phyloP scores from a whole-genome alignment of 2,113 vertebrate genomes.

The Microcebus murinus region DNA sequence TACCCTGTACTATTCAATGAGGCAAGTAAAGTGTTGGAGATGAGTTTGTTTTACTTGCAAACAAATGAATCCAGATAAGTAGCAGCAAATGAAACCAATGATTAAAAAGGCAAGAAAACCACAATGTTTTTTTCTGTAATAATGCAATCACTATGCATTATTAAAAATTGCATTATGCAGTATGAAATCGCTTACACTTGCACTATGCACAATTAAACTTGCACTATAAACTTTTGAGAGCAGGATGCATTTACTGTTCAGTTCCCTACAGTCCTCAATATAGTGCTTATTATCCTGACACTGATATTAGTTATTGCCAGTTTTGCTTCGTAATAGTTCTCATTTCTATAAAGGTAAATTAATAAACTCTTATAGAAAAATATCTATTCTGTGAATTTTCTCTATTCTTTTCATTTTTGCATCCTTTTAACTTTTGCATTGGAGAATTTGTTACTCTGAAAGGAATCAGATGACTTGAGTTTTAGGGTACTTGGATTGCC shows the following conservation, averaged over 20 bases:
- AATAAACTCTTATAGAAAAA: not conserved
- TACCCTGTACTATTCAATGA: not conserved
- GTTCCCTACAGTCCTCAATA: not conserved
- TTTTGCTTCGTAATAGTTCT: not conserved
- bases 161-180: not conserved
- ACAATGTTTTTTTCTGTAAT: not conserved
- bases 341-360: not conserved
- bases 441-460: not conserved
- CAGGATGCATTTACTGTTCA: not conserved
- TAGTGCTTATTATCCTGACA: not conserved
- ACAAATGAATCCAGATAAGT: not conserved
- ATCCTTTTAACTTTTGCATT: not conserved
- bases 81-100: not conserved
- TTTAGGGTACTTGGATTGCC: not conserved
- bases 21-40: not conserved
- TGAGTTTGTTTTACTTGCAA: not conserved
- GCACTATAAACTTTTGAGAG: not conserved
- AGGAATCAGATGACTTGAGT: not conserved
- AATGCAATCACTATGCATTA: not conserved
- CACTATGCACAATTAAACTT: not conserved
- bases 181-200: not conserved
- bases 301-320: fast-evolving
- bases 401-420: not conserved
- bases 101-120: not conserved
- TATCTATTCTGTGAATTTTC: not conserved